A percentile compares a stretch with the other conserved stretches of the same genome.
Evolutionary conservation across 1,140 invertebrate genomes (phyloP).

Genomic region (Neoseiulus cucumeris): DNA sequence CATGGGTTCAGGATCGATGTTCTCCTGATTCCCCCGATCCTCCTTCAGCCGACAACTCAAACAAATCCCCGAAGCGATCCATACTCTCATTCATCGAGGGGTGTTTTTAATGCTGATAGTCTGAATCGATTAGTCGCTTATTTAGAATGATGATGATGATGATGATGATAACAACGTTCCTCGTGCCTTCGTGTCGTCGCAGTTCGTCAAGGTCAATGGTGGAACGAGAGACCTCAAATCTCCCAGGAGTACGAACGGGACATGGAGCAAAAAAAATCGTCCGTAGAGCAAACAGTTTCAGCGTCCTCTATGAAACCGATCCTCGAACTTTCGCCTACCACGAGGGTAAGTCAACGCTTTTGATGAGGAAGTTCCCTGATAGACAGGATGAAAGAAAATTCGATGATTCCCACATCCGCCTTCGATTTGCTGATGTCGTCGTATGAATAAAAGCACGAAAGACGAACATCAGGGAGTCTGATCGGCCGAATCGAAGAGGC

Average conservation of each 20-base stretch:
- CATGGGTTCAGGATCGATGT: neutral
- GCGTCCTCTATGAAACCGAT: too few species aligned
- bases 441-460: too few species aligned
- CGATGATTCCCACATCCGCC: too few species aligned
- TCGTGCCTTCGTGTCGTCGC: neutral
- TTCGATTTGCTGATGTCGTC: too few species aligned
- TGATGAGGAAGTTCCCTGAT: too few species aligned
- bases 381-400: too few species aligned
- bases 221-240: conserved; percentile 4
- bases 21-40: neutral
- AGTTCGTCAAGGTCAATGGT: conserved; percentile 7
- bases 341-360: too few species aligned
- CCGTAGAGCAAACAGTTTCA: too few species aligned
- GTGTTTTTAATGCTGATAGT: neutral
- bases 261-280: neutral
- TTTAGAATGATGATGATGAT: neutral
- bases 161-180: too few species aligned
- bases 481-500: too few species aligned
- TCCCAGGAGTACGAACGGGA: neutral
- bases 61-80: neutral
- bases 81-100: neutral
- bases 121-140: neutral
- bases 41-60: neutral
- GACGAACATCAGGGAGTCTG: too few species aligned
- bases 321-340: too few species aligned